These are phyloP conservation scores for Psittacara wagleri DNA, from an alignment of 2,113 vertebrate genomes.

Conservation along the genomic window DNA sequence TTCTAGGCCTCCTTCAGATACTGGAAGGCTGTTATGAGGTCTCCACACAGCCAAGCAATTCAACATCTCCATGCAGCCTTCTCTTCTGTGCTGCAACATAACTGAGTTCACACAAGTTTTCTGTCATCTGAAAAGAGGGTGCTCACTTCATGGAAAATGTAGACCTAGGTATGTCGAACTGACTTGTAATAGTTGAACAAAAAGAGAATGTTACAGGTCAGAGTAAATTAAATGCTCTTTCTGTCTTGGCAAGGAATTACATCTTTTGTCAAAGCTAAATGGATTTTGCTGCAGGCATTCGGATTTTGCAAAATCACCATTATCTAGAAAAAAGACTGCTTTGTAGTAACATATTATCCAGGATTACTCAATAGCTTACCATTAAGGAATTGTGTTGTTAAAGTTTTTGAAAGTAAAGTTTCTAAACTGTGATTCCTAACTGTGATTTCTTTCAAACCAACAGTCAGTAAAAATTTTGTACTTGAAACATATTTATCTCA, in stretches of 20 bases:
- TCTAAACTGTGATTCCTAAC: background rate
- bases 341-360: background rate
- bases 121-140: background rate
- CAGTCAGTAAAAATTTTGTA: background rate
- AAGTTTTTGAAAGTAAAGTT: background rate
- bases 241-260: background rate
- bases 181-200: background rate
- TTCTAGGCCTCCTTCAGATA: background rate
- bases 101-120: background rate
- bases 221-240: background rate
- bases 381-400: background rate
- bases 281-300: background rate
- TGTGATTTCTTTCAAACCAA: background rate
- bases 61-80: background rate
- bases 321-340: background rate
- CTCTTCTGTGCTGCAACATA: background rate
- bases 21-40: background rate
- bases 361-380: fast-evolving
- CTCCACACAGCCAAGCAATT: background rate
- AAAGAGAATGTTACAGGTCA: background rate
- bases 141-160: background rate
- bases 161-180: background rate
- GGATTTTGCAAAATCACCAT: background rate
- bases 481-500: background rate
- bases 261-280: background rate